These are phyloP conservation scores for Nephrotoma guestfalica DNA, from an alignment of 2,888 invertebrate species.

Conservation along the genomic window DNA sequence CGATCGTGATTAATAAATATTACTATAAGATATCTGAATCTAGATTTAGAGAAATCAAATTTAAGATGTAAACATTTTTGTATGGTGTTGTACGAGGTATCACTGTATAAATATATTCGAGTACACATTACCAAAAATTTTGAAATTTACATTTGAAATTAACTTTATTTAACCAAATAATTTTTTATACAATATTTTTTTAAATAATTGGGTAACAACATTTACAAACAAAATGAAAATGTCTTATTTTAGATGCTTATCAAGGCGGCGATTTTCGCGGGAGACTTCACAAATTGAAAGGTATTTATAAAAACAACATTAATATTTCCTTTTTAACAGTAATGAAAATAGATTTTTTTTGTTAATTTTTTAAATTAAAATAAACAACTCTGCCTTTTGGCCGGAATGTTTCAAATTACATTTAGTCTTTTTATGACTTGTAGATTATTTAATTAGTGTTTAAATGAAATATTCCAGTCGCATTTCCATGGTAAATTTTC, in stretches of 20 bases:
- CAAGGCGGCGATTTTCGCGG: neutral
- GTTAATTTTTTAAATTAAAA: neutral
- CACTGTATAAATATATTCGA: no score
- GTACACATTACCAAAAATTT: neutral
- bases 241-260: neutral
- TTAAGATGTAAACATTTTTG: no score
- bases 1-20: no score
- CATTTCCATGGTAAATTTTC: neutral
- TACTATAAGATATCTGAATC: no score
- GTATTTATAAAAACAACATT: neutral
- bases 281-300: neutral
- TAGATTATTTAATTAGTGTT: neutral
- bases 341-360: neutral
- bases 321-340: neutral
- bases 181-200: neutral
- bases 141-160: neutral
- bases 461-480: no score
- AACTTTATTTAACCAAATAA: neutral
- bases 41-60: no score
- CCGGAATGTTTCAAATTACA: neutral
- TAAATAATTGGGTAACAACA: neutral
- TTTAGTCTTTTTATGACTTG: neutral
- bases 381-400: neutral
- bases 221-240: neutral
- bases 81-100: no score